Percentiles rank a stretch among this genome's conserved stretches.
Evolutionary conservation across 2,888 invertebrate species (phyloP).

Genomic region (Alcis repandata): DNA sequence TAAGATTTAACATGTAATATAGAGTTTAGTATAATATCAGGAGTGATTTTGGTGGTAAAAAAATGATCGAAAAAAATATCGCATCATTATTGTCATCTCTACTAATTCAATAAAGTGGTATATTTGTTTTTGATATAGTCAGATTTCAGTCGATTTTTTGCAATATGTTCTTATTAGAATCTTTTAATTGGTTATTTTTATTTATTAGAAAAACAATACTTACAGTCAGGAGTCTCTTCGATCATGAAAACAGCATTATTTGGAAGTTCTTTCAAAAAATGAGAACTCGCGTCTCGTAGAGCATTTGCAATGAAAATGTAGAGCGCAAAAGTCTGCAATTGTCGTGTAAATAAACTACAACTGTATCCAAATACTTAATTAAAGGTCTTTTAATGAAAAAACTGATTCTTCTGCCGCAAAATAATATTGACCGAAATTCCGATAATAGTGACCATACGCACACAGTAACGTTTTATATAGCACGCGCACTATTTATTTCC

Average conservation of each 20-base stretch:
- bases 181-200: not conserved
- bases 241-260: constrained; percentile 38
- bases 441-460: constrained; percentile 33
- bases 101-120: no score
- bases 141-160: not conserved
- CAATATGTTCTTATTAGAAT: constrained; percentile 21
- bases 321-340: constrained; percentile 30
- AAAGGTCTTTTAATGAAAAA: constrained; percentile 20
- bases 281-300: constrained; percentile 9
- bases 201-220: constrained; percentile 26
- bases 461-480: constrained; percentile 33
- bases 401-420: constrained; percentile 34
- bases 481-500: constrained; percentile 41
- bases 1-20: not conserved
- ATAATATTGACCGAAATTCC: constrained; percentile 40
- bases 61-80: no score
- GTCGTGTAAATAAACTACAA: constrained; percentile 33
- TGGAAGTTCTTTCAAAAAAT: constrained; percentile 17
- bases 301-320: constrained; percentile 20
- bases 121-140: not conserved
- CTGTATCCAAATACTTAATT: constrained; percentile 37
- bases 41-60: not conserved
- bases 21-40: not conserved
- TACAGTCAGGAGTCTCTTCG: constrained; percentile 32
- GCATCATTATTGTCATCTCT: no score